Evolutionary conservation across 1,140 invertebrate species (phyloP), one percentile per base, ranked within the genome.

Genomic region (Ceratosolen solmsi): DNA sequence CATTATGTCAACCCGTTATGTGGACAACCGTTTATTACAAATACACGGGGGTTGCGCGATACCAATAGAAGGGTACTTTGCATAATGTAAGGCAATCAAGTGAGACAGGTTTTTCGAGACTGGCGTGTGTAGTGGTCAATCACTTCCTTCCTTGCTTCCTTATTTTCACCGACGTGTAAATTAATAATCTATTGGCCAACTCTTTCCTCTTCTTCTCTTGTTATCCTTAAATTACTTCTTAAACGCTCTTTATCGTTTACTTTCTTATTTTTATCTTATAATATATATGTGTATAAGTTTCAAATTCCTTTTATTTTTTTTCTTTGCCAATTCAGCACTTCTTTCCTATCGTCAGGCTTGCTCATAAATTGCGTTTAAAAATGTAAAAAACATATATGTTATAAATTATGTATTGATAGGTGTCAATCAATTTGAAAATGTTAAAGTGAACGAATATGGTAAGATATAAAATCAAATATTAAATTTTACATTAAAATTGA

Each of bases 21-120:
- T 82, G 84, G 89, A 89, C 90, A 91, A 89, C 90, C 90, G 86
- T 90, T 90, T 89, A 91, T 91, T 91, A 91, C 82, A n/a, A 27
- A 9, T 8, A 5, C n/a, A 38, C 60, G 72, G 80, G 84, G 84
- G 83, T 86, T 87, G 84, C 76, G 72, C 46, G n/a, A 15, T 13
- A 78, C 75, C 85, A 88, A 90, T 88, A 90, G 90, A 90, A 89
- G 88, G 76, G 75, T 87, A 87, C 87, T 91, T 91, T 91, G 88
- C 90, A 91, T 91, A 90, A 91, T 91, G 87, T 86, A 87, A 90
- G 86, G 89, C 90, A 91, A 91, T 90, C 87, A 86, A 89, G 84
- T 79, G 84, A 76, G 87, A 88, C 86, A 84, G 85, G 88, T 88
- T 90, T 89, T 76, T 82, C 49, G 86, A 86, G 87, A 88, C 89